A percentile compares a stretch with the other conserved stretches of the same genome.
These are phyloP conservation scores for Phylloscopus trochilus DNA, from an alignment of 2,113 vertebrate genomes.

Conservation along the genomic window DNA sequence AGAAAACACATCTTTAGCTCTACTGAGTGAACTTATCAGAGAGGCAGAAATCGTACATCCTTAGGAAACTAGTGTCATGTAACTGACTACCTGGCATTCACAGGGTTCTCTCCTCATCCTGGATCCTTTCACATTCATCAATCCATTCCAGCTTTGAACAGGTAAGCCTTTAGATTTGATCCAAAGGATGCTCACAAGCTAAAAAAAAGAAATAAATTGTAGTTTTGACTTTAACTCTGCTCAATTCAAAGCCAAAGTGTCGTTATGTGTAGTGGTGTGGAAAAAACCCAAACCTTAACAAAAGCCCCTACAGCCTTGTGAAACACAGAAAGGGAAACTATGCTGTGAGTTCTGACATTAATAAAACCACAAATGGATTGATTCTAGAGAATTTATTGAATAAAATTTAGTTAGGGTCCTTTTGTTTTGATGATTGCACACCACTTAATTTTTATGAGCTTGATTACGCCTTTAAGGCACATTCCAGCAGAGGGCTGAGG, in stretches of 20 bases:
- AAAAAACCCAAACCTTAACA: background rate
- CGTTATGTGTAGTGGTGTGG: background rate
- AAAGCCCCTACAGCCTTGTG: background rate
- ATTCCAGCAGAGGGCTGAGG: conserved; percentile 42
- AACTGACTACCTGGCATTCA: background rate
- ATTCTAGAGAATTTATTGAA: conserved; percentile 47
- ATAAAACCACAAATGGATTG: conserved; percentile 34
- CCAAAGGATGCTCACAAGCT: background rate
- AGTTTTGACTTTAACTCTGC: background rate
- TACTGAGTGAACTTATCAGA: background rate
- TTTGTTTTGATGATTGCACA: background rate
- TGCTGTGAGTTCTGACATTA: conserved; percentile 22
- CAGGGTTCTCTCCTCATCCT: background rate
- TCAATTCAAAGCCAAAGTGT: conserved; percentile 4
- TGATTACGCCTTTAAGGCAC: conserved; percentile 40
- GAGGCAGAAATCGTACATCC: background rate
- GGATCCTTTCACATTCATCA: background rate
- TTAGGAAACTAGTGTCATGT: background rate
- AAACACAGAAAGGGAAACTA: background rate
- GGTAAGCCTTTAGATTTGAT: background rate
- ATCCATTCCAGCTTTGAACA: background rate
- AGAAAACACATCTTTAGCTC: background rate
- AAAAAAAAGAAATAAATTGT: background rate
- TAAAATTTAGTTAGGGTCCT: conserved; percentile 21
- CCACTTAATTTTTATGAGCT: conserved; percentile 61